A percentile compares a stretch with the other conserved stretches of the same genome.
Conservation (phyloP, 2,888 invertebrate species). For the Hermaeophaga mercurialis region DNA sequence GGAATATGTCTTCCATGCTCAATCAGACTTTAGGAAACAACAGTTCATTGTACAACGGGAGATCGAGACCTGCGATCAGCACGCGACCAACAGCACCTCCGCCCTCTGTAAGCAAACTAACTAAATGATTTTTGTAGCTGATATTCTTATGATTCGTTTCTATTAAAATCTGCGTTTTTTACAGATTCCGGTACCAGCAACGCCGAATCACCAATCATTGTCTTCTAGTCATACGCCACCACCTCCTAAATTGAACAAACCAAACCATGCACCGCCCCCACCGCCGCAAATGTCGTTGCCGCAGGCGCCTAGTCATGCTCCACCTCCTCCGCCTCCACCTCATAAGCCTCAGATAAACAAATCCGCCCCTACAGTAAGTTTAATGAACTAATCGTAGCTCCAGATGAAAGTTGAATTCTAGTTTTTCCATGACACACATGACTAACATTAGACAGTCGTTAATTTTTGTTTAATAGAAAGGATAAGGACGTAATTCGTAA, state of each 20-base stretch:
- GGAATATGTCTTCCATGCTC: conserved; percentile 58
- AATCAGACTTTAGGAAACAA: conserved; percentile 60
- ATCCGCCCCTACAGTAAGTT: conserved; percentile 50
- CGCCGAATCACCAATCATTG: conserved; percentile 45
- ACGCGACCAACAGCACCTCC: conserved; percentile 55
- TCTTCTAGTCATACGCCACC: conserved; percentile 53
- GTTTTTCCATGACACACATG: too few relatives aligned
- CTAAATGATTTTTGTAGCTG: too few relatives aligned
- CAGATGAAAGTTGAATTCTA: too few relatives aligned
- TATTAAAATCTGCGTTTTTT: too few relatives aligned
- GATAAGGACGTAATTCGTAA: too few relatives aligned
- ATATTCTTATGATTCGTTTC: too few relatives aligned
- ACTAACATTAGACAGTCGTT: too few relatives aligned
- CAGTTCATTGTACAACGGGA: conserved; percentile 45
- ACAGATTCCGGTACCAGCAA: conserved; percentile 50
- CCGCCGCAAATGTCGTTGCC: conserved; percentile 45
- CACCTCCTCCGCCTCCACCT: conserved; percentile 50
- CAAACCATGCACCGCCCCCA: conserved; percentile 54
- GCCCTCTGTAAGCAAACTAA: conserved; percentile 50
- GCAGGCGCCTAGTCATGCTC: conserved; percentile 45
- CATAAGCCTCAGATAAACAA: conserved; percentile 43
- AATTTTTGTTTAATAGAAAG: too few relatives aligned
- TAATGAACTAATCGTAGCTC: too few relatives aligned
- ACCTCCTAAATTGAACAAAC: conserved; percentile 44
- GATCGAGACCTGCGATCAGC: conserved; percentile 47